Evolutionary conservation across 2,113 vertebrate species (phyloP), one percentile per base, ranked within the genome.

Genomic region (Onychostruthus taczanowskii): DNA sequence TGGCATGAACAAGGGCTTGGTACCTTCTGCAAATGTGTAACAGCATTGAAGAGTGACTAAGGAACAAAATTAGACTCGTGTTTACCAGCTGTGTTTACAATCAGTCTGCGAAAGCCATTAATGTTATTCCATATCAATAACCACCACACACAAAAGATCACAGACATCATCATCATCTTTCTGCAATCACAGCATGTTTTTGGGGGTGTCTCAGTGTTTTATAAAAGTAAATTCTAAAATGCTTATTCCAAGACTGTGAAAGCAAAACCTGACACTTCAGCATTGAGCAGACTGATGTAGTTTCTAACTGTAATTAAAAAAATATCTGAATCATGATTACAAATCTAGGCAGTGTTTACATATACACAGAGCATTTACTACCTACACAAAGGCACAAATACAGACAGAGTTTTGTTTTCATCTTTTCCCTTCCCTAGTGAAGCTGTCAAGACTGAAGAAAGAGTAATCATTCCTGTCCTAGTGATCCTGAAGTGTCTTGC

Each of bases 11-110:
- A 18, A 83, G 67, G 41, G 47, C 39, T 87, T 49, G 28, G 31
- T 78, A 89, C 53, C 66, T 87, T 55, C 83, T 72, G 39, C 18
- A 19, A 80, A 58, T 8, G 17, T 44, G 10, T 7, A 68, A 13
- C 8, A 80, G 53, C 53, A 88, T 4, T 62, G 66, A 76, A 58
- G 10, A 73, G 12, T 4, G 35, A 64, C 52, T 89, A 6, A 59
- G 79, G 69, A 78, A 75, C 41, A 68, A 52, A 78, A 70, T 84
- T 4, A 83, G 18, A 43, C 22, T 59, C 6, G 0, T 47, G 23
- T 84, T 94, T 81, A 67, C 43, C 85, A 90, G 85, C 85, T 93
- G 89, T 83, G 85, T 92, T 95, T 92, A 92, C 83, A 49, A 28
- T 18, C 62, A 41, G 55, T 26, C 41, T 68, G n/a, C 49, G 46